These are phyloP conservation scores for Orchesella flavescens DNA, from an alignment of 2,888 invertebrate genomes.

Conservation along the genomic window DNA sequence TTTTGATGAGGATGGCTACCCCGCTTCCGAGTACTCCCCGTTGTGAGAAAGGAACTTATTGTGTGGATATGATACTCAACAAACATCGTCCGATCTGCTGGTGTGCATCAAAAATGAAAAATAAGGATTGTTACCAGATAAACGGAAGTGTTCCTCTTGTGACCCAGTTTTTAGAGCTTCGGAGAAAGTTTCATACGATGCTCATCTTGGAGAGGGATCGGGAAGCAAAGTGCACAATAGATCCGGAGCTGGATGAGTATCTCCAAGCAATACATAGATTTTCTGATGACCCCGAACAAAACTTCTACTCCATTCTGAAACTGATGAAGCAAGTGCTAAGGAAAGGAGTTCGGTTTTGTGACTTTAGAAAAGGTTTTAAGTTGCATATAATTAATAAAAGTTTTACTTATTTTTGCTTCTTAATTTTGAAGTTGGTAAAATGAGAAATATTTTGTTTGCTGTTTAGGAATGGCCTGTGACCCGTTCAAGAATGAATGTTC, in stretches of 20 bases:
- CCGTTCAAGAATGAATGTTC: constrained; percentile 11
- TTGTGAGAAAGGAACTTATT: constrained; percentile 34
- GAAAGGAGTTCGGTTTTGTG: constrained; percentile 15
- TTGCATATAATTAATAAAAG: too few relatives aligned
- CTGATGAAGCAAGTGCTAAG: constrained; percentile 25
- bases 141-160: constrained; percentile 6
- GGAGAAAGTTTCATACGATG: constrained; percentile 19
- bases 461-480: constrained; percentile 28
- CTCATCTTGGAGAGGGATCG: constrained; percentile 14
- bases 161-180: not conserved
- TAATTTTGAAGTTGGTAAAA: too few relatives aligned
- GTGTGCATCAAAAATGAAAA: constrained; percentile 18
- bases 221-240: not conserved
- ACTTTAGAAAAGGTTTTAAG: constrained; percentile 38
- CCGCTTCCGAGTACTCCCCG: constrained; percentile 19
- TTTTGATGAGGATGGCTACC: constrained; percentile 27
- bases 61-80: constrained; percentile 34
- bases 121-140: constrained; percentile 4
- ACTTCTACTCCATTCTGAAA: constrained; percentile 3
- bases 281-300: not conserved
- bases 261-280: not conserved
- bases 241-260: not conserved
- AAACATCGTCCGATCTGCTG: constrained; percentile 32
- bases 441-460: too few relatives aligned
- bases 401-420: too few relatives aligned